Evolutionary conservation across 2,888 invertebrate species (phyloP).

Genomic region (Sarcophaga subvicina): DNA sequence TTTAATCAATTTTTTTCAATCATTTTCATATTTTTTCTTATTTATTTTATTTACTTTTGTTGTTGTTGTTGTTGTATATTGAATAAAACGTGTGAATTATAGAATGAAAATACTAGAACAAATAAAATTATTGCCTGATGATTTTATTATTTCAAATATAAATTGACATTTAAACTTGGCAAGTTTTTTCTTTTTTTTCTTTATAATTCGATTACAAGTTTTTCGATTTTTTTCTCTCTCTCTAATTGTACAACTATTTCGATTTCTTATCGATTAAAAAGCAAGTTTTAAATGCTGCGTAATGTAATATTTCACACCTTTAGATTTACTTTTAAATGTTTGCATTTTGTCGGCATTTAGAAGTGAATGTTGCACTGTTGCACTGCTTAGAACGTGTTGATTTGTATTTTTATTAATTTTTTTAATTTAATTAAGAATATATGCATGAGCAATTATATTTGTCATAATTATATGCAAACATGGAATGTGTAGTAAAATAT

Average conservation of each 20-base stretch:
- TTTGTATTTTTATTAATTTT: not conserved
- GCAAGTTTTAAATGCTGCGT: slow-evolving; percentile 64
- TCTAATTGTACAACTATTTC: slow-evolving; percentile 20
- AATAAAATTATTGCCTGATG: slow-evolving; percentile 51
- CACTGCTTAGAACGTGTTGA: slow-evolving; percentile 55
- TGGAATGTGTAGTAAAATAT: slow-evolving; percentile 36
- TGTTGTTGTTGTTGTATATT: not conserved
- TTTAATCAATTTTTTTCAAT: not conserved
- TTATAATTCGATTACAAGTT: slow-evolving; percentile 54
- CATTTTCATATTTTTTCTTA: slow-evolving; percentile 29
- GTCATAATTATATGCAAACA: slow-evolving; percentile 53
- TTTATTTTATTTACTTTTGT: slow-evolving; percentile 7
- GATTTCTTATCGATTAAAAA: slow-evolving; percentile 63
- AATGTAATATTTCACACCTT: slow-evolving; percentile 68
- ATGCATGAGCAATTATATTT: slow-evolving; percentile 63
- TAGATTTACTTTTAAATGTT: slow-evolving; percentile 54
- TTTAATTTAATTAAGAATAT: slow-evolving; percentile 59
- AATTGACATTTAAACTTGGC: slow-evolving; percentile 66
- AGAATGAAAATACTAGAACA: not conserved
- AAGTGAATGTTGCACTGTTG: not conserved
- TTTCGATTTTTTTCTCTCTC: slow-evolving; percentile 16
- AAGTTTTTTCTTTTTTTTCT: slow-evolving; percentile 7
- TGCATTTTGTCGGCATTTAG: not conserved
- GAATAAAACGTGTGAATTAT: slow-evolving; percentile 48
- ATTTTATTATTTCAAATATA: slow-evolving; percentile 60